A percentile compares a stretch with the other conserved stretches of the same genome.
These are phyloP conservation scores for Aptenodytes patagonicus DNA, from an alignment of 2,113 vertebrate genomes.

Conservation along the genomic window DNA sequence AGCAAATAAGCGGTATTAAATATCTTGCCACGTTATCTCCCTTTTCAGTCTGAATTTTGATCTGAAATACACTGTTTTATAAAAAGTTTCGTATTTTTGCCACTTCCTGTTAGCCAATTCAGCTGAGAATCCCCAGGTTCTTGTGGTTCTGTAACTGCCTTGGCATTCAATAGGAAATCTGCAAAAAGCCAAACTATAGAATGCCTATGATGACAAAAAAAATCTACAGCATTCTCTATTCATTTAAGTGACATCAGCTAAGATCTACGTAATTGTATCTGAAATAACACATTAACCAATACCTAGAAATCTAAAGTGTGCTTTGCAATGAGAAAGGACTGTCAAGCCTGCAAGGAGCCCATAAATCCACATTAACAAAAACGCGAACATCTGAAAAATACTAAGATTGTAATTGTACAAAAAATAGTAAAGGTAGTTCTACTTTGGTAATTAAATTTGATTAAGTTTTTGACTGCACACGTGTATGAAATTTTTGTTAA, in stretches of 20 bases:
- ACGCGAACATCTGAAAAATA: not conserved
- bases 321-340: not conserved
- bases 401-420: not conserved
- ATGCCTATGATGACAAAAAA: not conserved
- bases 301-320: not conserved
- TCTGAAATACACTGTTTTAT: not conserved
- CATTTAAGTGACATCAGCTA: not conserved
- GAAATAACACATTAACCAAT: not conserved
- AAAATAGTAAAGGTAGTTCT: not conserved
- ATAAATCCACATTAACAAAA: not conserved
- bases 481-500: not conserved
- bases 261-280: not conserved
- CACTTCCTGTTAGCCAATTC: not conserved
- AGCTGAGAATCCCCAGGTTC: not conserved
- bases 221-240: not conserved
- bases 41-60: not conserved
- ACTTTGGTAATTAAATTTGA: not conserved
- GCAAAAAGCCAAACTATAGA: not conserved
- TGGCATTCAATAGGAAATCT: not conserved
- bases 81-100: not conserved
- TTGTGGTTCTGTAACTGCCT: not conserved
- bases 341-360: not conserved
- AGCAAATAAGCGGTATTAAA: not conserved
- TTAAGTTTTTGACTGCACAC: not conserved
- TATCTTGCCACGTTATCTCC: not conserved